Percentiles rank a stretch among this genome's conserved stretches.
These are phyloP conservation scores for Cheiracanthium punctorium DNA, from an alignment of 2,888 invertebrate genomes.

Conservation along the genomic window DNA sequence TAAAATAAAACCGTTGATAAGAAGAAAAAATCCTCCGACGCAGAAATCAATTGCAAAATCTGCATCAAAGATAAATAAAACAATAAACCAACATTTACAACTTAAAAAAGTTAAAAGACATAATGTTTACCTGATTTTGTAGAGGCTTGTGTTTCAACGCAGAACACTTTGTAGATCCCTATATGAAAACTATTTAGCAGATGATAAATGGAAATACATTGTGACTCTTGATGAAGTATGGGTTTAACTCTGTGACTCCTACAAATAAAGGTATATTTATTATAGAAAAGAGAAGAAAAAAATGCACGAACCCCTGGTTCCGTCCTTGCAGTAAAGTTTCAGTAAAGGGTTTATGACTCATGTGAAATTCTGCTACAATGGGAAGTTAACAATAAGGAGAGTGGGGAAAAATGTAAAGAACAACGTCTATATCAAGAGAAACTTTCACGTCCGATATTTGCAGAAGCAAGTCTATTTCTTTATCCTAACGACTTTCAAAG, in stretches of 20 bases:
- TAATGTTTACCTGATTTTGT: neutral
- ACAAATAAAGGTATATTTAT: neutral
- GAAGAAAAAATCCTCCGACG: neutral
- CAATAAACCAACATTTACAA: slow-evolving; percentile 5
- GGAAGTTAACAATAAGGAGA: neutral
- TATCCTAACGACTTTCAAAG: neutral
- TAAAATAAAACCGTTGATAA: neutral
- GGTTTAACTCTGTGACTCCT: neutral
- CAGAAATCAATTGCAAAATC: neutral
- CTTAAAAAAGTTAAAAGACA: neutral
- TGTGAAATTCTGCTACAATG: neutral
- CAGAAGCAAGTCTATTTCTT: neutral
- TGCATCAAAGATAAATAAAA: neutral
- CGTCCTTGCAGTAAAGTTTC: neutral
- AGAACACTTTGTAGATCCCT: neutral
- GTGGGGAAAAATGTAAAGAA: neutral
- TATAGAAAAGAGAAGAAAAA: neutral
- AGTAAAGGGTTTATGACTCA: slow-evolving; percentile 3
- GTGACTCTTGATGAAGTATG: neutral
- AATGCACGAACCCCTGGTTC: slow-evolving; percentile 1
- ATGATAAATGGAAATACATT: neutral
- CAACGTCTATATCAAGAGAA: neutral
- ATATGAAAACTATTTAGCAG: neutral
- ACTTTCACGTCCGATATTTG: neutral
- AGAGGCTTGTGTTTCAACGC: neutral